Conservation (phyloP, 2,113 vertebrate genomes). For the Agelaius phoeniceus region DNA sequence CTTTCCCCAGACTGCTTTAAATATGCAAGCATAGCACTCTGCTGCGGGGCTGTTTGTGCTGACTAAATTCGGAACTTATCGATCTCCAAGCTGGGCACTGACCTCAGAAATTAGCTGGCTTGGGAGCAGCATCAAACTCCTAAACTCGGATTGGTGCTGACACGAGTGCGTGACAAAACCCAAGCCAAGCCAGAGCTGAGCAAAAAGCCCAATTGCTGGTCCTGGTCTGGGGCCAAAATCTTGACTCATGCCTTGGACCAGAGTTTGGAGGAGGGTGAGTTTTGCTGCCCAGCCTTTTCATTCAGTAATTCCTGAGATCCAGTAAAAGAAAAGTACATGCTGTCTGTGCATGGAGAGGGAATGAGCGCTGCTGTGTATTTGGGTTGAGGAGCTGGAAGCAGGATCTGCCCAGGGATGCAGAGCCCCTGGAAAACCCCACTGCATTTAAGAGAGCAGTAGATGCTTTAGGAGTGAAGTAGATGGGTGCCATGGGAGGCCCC, state of each 20-base stretch:
- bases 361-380: background rate
- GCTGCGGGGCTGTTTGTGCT: constrained; percentile 6
- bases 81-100: background rate
- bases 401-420: background rate
- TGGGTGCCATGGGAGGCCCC: background rate
- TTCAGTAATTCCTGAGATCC: constrained; percentile 9
- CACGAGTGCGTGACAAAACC: background rate
- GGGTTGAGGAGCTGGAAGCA: background rate
- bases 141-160: background rate
- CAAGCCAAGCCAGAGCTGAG: background rate
- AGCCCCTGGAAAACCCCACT: background rate
- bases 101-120: constrained; percentile 26
- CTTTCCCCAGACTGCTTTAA: constrained; percentile 39
- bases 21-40: constrained; percentile 24
- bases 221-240: background rate
- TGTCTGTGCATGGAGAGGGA: background rate
- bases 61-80: constrained; percentile 25
- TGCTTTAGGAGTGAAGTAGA: background rate
- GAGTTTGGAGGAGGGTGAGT: background rate
- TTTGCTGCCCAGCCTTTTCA: background rate
- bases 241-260: constrained; percentile 3
- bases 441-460: background rate
- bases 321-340: no score
- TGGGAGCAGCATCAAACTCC: background rate
- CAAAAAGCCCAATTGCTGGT: background rate